Evolutionary conservation across 2,888 invertebrate species (phyloP).

Genomic region (Temnothorax rugatulus): DNA sequence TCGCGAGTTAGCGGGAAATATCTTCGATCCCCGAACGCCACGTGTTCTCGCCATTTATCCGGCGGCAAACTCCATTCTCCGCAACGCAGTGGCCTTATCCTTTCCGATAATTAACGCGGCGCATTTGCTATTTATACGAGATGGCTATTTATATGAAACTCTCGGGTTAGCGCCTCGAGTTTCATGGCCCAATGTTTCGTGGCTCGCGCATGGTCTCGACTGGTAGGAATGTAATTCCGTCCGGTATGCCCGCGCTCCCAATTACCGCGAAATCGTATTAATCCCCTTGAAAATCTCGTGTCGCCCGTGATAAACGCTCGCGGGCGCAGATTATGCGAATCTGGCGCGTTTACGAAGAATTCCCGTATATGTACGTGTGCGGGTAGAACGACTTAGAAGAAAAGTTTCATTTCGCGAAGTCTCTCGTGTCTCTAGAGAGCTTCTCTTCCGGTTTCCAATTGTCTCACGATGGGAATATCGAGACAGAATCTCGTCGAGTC

Average conservation of each 20-base stretch:
- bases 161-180: constrained; percentile 61
- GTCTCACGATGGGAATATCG: not conserved
- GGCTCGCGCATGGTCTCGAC: constrained; percentile 38
- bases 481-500: not conserved
- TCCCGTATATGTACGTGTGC: not conserved
- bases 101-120: constrained; percentile 75
- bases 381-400: not conserved
- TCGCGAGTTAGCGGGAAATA: constrained; percentile 9
- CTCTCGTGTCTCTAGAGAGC: constrained; percentile 27
- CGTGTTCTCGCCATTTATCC: constrained; percentile 33
- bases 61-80: constrained; percentile 68
- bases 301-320: constrained; percentile 73
- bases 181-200: constrained; percentile 35
- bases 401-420: not conserved
- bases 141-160: constrained; percentile 58
- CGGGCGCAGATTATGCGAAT: constrained; percentile 57
- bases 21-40: constrained; percentile 4
- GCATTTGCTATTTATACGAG: constrained; percentile 72
- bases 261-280: constrained; percentile 78
- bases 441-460: not conserved
- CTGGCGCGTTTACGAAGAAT: constrained; percentile 41
- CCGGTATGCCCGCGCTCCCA: constrained; percentile 73
- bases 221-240: constrained; percentile 70
- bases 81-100: constrained; percentile 70
- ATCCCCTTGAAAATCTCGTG: constrained; percentile 75